Evolutionary conservation across 1,140 invertebrate species (phyloP), one percentile per base, ranked within the genome.

Genomic region (Archegozetes longisetosus): DNA sequence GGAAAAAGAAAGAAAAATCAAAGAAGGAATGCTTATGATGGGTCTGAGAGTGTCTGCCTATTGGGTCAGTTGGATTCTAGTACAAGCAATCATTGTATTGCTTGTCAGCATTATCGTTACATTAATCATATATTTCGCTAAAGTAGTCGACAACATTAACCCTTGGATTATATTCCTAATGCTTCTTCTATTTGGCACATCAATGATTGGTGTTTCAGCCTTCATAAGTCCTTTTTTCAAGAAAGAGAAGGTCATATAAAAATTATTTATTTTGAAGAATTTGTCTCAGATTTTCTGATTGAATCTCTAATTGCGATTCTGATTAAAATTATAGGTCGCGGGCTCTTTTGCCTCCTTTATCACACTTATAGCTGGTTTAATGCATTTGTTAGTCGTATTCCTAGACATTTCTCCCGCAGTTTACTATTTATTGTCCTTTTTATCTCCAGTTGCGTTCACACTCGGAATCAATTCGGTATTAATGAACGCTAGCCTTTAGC

Each of bases 1-100:
- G 40, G 55, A 58, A 51, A 58, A 58, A 23, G 55, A 58, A n/a
- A 48, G 40, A 48, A n/a, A 32, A 22, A 58, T 58, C 28, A 58
- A 58, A 25, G 55, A 58, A 24, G 29, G 27, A 13, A 24, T 58
- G 23, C 24, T 53, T 26, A 53, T 58, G 32, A 58, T 58, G 55
- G 55, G 55, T 4, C 40, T 58, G 22, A 49, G 24, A 14, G 20
- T 20, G 22, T 26, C 27, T 9, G 46, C 46, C 22, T 58, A 58
- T 51, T 58, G 46, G 55, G 14, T 58, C n/a, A 53, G 46, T 23
- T 58, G 55, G 55, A 6, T 26, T 9, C 6, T 58, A 13, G 48
- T 58, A 12, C n/a, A 58, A 28, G 13, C 17, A 12, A 13, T 58
- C n/a, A 4, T 58, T 4, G 40, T 17, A 1, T 4, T 58, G 1